These are phyloP conservation scores for Cyanocitta stelleri DNA, from an alignment of 2,113 vertebrate genomes.

Conservation along the genomic window DNA sequence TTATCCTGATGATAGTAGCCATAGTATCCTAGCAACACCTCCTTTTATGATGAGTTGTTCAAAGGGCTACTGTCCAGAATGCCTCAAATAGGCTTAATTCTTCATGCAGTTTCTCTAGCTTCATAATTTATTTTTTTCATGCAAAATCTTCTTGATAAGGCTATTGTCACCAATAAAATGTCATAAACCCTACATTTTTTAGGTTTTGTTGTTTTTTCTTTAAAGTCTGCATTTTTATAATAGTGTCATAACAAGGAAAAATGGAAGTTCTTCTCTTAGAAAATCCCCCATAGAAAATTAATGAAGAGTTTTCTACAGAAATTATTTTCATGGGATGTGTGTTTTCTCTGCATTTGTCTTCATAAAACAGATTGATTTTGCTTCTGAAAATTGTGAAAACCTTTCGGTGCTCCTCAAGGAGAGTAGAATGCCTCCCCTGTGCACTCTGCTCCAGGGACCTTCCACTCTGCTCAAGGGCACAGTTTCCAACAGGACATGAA, in stretches of 20 bases:
- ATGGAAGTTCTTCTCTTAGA: background rate
- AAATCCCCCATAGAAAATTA: background rate
- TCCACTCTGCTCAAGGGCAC: background rate
- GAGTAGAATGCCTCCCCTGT: background rate
- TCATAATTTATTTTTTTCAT: background rate
- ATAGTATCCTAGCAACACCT: slow-evolving; percentile 23
- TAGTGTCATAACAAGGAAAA: background rate
- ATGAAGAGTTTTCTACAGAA: background rate
- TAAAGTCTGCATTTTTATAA: background rate
- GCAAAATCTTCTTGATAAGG: background rate
- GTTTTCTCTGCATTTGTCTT: background rate
- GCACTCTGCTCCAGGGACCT: background rate
- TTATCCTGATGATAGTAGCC: background rate
- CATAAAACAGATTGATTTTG: background rate
- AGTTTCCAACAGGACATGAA: background rate
- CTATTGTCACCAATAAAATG: background rate
- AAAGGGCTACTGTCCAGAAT: background rate
- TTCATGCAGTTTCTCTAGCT: background rate
- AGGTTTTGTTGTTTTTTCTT: rapidly evolving
- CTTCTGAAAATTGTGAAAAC: background rate
- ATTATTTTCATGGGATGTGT: background rate
- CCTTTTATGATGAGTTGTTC: background rate
- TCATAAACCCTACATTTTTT: background rate
- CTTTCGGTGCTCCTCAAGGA: background rate
- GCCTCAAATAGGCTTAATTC: background rate